These are phyloP conservation scores for Argynnis bischoffii DNA, from an alignment of 2,888 invertebrate genomes.

Conservation along the genomic window DNA sequence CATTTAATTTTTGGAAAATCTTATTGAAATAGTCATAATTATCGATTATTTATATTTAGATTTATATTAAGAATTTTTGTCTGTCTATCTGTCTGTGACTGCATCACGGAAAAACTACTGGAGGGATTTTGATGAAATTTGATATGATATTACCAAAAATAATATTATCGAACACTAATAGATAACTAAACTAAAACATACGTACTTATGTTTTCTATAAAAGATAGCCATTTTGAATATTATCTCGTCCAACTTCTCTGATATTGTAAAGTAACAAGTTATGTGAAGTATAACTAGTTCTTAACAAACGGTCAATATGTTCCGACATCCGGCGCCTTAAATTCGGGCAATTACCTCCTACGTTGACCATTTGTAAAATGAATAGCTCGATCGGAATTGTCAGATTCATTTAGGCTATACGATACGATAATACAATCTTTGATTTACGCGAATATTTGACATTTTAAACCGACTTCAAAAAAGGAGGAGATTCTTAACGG, in stretches of 20 bases:
- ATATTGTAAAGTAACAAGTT: neutral
- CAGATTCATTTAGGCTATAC: neutral
- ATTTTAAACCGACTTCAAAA: too few species aligned
- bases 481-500: too few species aligned
- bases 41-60: too few species aligned
- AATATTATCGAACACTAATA: too few species aligned
- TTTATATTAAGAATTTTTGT: too few species aligned
- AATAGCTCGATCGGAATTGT: constrained; percentile 21
- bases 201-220: too few species aligned
- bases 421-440: constrained; percentile 4
- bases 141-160: neutral
- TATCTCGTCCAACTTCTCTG: neutral
- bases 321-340: constrained; percentile 9
- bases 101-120: neutral
- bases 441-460: neutral
- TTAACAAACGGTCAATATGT: constrained; percentile 1
- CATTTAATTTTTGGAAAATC: neutral
- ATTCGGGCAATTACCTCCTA: constrained; percentile 33
- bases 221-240: too few species aligned
- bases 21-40: neutral
- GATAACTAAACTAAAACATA: too few species aligned
- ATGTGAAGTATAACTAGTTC: neutral
- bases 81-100: neutral
- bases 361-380: constrained; percentile 24
- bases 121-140: neutral